phyloP scores from a whole-genome alignment of 2,888 invertebrate genomes.

The Eristalinus aeneus region DNA sequence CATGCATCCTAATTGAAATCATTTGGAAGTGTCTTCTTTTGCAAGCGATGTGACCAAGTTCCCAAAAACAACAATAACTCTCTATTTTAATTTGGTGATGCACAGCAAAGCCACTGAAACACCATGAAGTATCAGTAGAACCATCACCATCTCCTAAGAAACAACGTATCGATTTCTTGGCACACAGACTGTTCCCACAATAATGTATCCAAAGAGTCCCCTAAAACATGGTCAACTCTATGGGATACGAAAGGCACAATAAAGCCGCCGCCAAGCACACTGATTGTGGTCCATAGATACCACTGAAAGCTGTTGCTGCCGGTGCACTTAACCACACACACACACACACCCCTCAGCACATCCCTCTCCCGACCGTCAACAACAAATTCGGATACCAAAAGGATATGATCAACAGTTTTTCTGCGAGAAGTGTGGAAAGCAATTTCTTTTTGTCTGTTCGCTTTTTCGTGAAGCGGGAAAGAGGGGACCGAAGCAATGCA shows the following conservation, averaged over 20 bases:
- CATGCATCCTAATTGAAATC: too few species aligned
- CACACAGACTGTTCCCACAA: slow-evolving; percentile 11
- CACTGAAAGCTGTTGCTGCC: slow-evolving; percentile 29
- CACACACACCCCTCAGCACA: background rate
- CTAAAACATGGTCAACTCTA: slow-evolving; percentile 30
- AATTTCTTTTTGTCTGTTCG: slow-evolving; percentile 54
- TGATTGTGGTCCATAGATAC: slow-evolving; percentile 39
- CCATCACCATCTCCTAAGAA: too few species aligned
- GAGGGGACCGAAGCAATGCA: background rate
- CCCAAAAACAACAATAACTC: too few species aligned
- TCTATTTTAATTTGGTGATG: too few species aligned
- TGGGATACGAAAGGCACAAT: slow-evolving; percentile 42
- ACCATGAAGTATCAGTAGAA: too few species aligned
- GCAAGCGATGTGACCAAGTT: too few species aligned
- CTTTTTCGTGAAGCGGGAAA: slow-evolving; percentile 7
- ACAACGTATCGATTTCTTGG: background rate
- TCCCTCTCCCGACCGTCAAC: background rate
- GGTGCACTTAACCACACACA: slow-evolving; percentile 34
- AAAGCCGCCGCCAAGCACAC: slow-evolving; percentile 35
- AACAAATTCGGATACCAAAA: slow-evolving; percentile 9
- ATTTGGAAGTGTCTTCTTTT: too few species aligned
- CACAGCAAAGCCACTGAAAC: too few species aligned
- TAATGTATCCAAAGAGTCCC: slow-evolving; percentile 3
- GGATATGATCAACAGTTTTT: slow-evolving; percentile 66
- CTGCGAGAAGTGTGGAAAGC: slow-evolving; percentile 20